phyloP scores from a whole-genome alignment of 53 echinoderm and acorn worm genomes.

The Arbacia lixula region DNA sequence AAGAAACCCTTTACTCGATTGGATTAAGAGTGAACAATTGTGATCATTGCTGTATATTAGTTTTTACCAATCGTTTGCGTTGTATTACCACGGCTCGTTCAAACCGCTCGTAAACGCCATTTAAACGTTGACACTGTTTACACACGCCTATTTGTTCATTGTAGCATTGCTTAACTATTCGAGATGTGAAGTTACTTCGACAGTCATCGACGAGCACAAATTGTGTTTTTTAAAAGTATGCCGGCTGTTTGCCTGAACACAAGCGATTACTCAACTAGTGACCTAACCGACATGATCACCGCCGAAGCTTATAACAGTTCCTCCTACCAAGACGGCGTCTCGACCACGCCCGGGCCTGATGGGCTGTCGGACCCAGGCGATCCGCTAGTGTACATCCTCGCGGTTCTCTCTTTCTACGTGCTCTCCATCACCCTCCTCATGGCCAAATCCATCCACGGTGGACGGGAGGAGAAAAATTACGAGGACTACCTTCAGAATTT shows the following conservation, averaged over 20 bases:
- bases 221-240: too few relatives aligned
- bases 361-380: constrained; percentile 47
- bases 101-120: too few relatives aligned
- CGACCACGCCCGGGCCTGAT: neutral
- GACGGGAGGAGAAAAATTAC: constrained; percentile 33
- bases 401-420: constrained; percentile 67
- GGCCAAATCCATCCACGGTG: constrained; percentile 60
- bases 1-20: too few relatives aligned
- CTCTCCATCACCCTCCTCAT: constrained; percentile 59
- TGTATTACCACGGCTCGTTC: too few relatives aligned
- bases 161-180: too few relatives aligned
- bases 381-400: constrained; percentile 62
- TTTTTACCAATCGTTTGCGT: too few relatives aligned
- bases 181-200: too few relatives aligned
- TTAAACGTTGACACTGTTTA: too few relatives aligned
- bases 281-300: neutral
- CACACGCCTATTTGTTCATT: too few relatives aligned
- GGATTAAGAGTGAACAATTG: too few relatives aligned
- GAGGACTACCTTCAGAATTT: constrained; percentile 38
- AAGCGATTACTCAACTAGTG: constrained; percentile 14
- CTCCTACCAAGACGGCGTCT: neutral
- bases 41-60: too few relatives aligned
- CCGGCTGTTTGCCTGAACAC: constrained; percentile 18
- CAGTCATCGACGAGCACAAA: too few relatives aligned
- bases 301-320: neutral